Conservation (phyloP, 1,140 invertebrate species). For the Bombyx mandarina region DNA sequence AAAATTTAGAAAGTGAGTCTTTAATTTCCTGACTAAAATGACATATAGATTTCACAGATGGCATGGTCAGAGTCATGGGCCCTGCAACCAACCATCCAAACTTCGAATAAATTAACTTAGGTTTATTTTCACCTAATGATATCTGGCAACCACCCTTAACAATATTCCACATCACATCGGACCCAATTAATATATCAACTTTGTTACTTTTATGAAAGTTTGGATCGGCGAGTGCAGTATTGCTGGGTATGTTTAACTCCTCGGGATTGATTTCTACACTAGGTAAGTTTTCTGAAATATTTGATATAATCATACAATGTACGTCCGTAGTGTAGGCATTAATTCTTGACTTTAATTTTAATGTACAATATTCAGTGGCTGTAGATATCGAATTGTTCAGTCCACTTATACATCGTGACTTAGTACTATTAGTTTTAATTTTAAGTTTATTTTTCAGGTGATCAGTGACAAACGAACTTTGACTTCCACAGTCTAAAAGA, state of each 20-base stretch:
- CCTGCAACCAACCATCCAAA: slow-evolving; percentile 17
- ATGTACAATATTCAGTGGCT: too few species aligned
- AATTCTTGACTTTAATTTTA: too few species aligned
- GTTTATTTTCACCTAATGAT: too few species aligned
- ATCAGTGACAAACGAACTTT: slow-evolving; percentile 12
- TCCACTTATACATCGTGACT: too few species aligned
- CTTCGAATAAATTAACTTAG: slow-evolving; percentile 1
- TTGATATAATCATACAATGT: too few species aligned
- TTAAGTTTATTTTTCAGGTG: slow-evolving; percentile 7
- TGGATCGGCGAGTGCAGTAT: slow-evolving; percentile 14
- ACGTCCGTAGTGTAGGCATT: too few species aligned
- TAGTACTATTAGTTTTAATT: background rate
- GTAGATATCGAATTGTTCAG: too few species aligned
- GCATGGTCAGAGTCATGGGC: slow-evolving; percentile 2
- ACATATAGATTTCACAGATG: background rate
- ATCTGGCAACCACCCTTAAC: too few species aligned
- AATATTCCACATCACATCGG: too few species aligned
- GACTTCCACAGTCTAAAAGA: slow-evolving; percentile 11
- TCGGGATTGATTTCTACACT: too few species aligned
- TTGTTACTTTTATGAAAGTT: slow-evolving; percentile 11
- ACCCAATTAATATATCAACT: too few species aligned
- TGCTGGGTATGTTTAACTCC: background rate
- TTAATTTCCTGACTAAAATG: background rate
- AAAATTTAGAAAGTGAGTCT: slow-evolving; percentile 12
- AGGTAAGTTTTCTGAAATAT: too few species aligned